A percentile compares a stretch with the other conserved stretches of the same genome.
These are phyloP conservation scores for Acrocephalus kingi DNA, from an alignment of 2,113 vertebrate genomes.

Conservation along the genomic window DNA sequence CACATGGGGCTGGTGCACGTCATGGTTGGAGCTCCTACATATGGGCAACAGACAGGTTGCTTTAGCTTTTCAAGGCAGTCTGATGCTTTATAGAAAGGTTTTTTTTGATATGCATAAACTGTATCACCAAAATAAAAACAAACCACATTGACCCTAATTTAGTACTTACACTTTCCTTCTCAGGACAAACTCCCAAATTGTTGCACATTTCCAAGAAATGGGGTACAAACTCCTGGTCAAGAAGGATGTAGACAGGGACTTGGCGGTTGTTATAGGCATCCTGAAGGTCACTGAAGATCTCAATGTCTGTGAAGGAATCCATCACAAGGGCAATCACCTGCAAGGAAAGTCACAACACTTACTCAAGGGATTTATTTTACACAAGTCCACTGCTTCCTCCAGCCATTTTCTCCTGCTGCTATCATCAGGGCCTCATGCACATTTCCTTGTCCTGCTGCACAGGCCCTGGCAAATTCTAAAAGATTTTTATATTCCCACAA, in stretches of 20 bases:
- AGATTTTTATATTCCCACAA: not conserved
- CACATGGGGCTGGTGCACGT: not conserved
- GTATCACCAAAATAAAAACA: not conserved
- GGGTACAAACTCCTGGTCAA: conserved; percentile 82
- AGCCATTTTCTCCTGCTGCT: not conserved
- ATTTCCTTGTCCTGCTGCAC: not conserved
- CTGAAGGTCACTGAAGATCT: conserved; percentile 92
- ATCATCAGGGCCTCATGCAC: not conserved
- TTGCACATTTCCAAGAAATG: conserved; percentile 93
- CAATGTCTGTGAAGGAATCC: conserved; percentile 93
- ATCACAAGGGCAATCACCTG: conserved; percentile 97
- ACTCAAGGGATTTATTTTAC: not conserved
- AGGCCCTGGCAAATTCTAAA: not conserved
- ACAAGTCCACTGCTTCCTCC: not conserved
- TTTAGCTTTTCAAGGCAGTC: not conserved
- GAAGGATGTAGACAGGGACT: conserved; percentile 92
- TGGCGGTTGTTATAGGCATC: conserved; percentile 81
- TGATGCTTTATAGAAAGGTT: not conserved
- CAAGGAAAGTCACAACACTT: not conserved
- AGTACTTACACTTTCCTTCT: conserved; percentile 85
- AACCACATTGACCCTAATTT: not conserved
- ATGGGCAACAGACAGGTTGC: not conserved
- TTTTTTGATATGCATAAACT: not conserved
- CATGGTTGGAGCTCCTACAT: not conserved
- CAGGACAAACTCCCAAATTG: conserved; percentile 81